These are phyloP conservation scores for Platorchestia sp. DNA, from an alignment of 1,140 invertebrate genomes.

Conservation along the genomic window DNA sequence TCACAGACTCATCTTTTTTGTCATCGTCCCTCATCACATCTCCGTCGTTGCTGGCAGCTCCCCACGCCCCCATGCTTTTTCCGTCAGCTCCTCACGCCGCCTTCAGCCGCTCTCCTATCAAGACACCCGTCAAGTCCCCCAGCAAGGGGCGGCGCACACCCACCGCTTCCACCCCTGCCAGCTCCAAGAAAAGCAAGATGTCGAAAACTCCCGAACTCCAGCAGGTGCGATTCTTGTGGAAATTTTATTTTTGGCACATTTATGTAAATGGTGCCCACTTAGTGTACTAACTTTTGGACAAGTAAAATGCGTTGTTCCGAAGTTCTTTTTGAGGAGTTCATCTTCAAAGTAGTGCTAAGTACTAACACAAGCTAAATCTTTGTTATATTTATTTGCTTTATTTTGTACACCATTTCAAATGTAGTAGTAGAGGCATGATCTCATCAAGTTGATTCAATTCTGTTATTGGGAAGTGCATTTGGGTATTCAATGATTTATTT, in stretches of 20 bases:
- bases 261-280: too few relatives aligned
- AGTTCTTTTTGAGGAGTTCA: too few relatives aligned
- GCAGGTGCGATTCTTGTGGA: background rate
- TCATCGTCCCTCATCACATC: constrained; percentile 26
- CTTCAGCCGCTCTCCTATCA: background rate
- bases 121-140: constrained; percentile 26
- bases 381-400: too few relatives aligned
- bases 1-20: constrained; percentile 21
- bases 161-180: constrained; percentile 31
- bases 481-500: too few relatives aligned
- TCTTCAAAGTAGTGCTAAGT: too few relatives aligned
- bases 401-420: too few relatives aligned
- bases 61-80: constrained; percentile 5
- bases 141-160: constrained; percentile 43
- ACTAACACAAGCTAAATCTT: too few relatives aligned
- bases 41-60: background rate
- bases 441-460: too few relatives aligned
- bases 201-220: background rate
- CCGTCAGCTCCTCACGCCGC: background rate
- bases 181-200: constrained; percentile 45
- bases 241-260: background rate
- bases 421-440: too few relatives aligned
- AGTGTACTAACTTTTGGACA: too few relatives aligned
- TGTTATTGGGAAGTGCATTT: too few relatives aligned
- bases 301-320: too few relatives aligned